Percentiles rank a stretch among this genome's conserved stretches.
Conservation (phyloP, 2,797 vertebrate species). For the Epinephelus awoara region DNA sequence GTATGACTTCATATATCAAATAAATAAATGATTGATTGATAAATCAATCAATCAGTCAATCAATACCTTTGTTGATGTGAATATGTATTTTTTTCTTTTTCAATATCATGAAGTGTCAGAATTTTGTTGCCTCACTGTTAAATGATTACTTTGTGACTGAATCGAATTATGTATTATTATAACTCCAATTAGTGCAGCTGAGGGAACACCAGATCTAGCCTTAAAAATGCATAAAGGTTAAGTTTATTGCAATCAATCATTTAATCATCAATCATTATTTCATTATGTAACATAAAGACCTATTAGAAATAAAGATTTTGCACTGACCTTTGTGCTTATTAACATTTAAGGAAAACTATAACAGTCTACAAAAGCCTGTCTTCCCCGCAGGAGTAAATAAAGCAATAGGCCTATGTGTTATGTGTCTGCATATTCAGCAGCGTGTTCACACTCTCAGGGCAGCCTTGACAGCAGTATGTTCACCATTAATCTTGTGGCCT, state of each 20-base stretch:
- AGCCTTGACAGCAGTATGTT: slow-evolving; percentile 3
- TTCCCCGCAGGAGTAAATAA: slow-evolving; percentile 1
- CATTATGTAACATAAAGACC: background rate
- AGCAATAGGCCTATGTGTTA: background rate
- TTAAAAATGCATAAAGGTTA: background rate
- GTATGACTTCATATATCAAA: too few relatives aligned
- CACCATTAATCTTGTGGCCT: slow-evolving; percentile 5
- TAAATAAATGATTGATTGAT: background rate
- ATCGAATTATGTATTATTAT: background rate
- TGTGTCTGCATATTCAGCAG: background rate
- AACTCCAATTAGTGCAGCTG: slow-evolving; percentile 3
- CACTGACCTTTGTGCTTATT: slow-evolving; percentile 10
- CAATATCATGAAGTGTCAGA: background rate
- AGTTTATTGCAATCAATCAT: background rate
- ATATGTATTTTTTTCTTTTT: background rate
- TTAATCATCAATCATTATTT: background rate
- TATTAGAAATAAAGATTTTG: background rate
- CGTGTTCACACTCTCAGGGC: background rate
- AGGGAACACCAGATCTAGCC: background rate
- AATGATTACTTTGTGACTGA: background rate
- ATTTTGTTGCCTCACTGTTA: background rate
- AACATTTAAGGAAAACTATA: background rate
- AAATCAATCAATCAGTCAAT: background rate
- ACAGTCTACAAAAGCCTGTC: background rate
- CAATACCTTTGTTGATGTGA: background rate